Base-by-base conservation (phyloP, 2,113 vertebrate species). In the Heterochromis multidens region DNA sequence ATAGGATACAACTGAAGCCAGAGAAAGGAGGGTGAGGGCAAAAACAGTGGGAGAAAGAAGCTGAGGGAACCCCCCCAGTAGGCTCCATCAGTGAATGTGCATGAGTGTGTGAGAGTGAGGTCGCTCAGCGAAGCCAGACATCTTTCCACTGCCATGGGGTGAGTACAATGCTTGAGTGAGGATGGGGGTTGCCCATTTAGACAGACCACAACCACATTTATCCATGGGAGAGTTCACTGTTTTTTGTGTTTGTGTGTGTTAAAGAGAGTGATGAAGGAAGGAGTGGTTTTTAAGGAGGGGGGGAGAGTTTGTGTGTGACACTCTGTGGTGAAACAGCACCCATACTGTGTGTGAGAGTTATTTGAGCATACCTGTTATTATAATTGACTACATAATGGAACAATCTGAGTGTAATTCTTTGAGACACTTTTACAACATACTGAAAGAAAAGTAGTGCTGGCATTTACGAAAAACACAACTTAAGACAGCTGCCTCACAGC, bases 101-200 rank as follows among this genome's bases (percentile, higher is more conserved):
- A 29, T 87, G 56, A 74, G 76, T 58, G 80, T 62, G 37, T 70
- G 23, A 25, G 56, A 37, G 31, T n/a, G 72, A 78, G 14, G 79
- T 57, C 17, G 40, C 10, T 52, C 49, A 33, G 77, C 61, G 78
- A 54, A 86, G 46, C 70, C 82, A 40, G 82, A 89, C 81, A 63
- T 72, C 79, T 67, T 57, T 84, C 79, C 54, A 37, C 46, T 13
- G 17, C 74, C 72, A 93, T 93, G 93, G 90, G 92, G 93, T 94
- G 87, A 93, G 91, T 93, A 88, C 77, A 5, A 72, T 3, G 37
- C 63, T 76, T 1, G 2, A 54, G 25, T 6, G 58, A 80, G 56
- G 77, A 86, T 3, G 16, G 35, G 57, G 79, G 31, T 35, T 67
- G 14, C 52, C 17, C 25, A 6, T 60, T 63, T n/a, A 60, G 13